Conservation (phyloP, 2,797 vertebrate species). For the Sebastolobus altivelis region DNA sequence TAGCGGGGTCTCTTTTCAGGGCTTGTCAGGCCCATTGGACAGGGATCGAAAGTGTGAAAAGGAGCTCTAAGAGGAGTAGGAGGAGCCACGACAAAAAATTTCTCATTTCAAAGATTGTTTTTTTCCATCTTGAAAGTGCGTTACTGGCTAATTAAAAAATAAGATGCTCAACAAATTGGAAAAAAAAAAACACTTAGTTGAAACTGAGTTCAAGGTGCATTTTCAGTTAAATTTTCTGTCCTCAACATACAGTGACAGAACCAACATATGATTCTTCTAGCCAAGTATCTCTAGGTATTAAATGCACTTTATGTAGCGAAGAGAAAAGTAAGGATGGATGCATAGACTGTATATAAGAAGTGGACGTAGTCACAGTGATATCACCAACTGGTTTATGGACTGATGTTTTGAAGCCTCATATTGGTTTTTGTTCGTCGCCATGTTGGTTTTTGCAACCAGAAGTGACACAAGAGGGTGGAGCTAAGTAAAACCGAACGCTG, state of each 20-base stretch:
- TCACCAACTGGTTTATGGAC: too few species aligned
- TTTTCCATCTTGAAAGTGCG: constrained; percentile 14
- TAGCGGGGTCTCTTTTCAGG: constrained; percentile 74
- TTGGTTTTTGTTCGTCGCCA: too few species aligned
- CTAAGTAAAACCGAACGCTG: too few species aligned
- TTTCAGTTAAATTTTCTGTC: not conserved
- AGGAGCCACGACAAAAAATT: not conserved
- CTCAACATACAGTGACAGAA: not conserved
- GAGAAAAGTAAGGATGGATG: too few species aligned
- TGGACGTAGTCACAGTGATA: too few species aligned
- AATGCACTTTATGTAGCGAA: too few species aligned
- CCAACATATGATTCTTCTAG: not conserved
- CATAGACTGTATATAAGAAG: too few species aligned
- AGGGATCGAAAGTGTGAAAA: constrained; percentile 63
- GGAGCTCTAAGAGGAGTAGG: constrained; percentile 46
- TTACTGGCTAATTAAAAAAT: constrained; percentile 2
- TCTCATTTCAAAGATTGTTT: too few species aligned
- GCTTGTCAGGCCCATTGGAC: constrained; percentile 72
- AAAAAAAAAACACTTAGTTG: not conserved
- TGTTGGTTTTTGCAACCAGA: too few species aligned
- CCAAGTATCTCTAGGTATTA: not conserved
- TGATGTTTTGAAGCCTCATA: too few species aligned
- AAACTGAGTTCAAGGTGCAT: not conserved
- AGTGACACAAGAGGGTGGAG: too few species aligned
- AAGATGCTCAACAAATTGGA: not conserved